Evolutionary conservation across 2,888 invertebrate genomes (phyloP), one percentile per base, ranked within the genome.

Genomic region (Drosophila nr. perissopoda): DNA sequence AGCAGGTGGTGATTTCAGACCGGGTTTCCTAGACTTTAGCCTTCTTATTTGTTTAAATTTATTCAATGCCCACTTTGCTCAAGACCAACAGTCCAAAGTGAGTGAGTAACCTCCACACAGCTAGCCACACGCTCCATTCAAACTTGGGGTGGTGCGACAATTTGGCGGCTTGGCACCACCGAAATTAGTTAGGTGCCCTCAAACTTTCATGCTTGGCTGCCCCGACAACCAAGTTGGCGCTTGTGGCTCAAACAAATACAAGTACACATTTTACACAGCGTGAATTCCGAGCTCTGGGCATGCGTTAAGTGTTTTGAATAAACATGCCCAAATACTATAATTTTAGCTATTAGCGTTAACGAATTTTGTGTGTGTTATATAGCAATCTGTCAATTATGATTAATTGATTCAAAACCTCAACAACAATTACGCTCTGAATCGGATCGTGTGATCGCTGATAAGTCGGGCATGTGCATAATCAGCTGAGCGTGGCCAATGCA

Each of bases 161-260:
- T 78, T 76, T 64, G 58, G 58, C 51, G 67, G 70, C 59, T 84
- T 81, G 79, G 57, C 69, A 53, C 68, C 76, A 71, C 73, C 72
- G 81, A 7, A 89, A 73, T 84, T 82, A 67, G 75, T 74, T 68
- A 51, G 38, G 38, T 57, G 77, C 70, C 82, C 88, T 83, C 82
- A 80, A 88, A 88, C 91, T 89, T 91, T 92, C 92, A 92, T 83
- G 91, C 91, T 85, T 81, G 82, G 83, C 80, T 89, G 87, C 68
- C 70, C 16, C 16, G 2, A 21, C 21, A 46, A 25, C 4, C 21
- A 1, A 75, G 6, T 76, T 69, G 64, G 79, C 67, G 79, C 79
- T 76, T 68, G 57, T 59, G 70, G 57, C 79, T 68, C 48, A 21
- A 70, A 36, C 36, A 36, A 67, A 57, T 46, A 36, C 46, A 49